Base-by-base conservation (phyloP, 1,140 invertebrate genomes). In the Drusus annulatus region DNA sequence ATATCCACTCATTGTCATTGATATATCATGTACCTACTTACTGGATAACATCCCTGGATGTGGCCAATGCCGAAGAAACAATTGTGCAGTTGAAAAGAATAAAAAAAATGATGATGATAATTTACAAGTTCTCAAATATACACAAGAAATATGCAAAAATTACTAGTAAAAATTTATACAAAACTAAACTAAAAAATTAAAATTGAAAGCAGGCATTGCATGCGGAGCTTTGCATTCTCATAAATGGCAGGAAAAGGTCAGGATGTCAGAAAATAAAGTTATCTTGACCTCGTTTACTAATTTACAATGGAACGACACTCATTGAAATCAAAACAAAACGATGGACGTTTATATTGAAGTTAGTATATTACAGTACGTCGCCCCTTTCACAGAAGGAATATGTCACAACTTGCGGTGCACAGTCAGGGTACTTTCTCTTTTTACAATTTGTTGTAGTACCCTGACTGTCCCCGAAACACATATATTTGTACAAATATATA, bases 1-100 rank as follows among this genome's bases (percentile, higher is more conserved):
- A 28, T 28, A 76, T 83, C 81, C 76, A 63, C 73, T 58, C 77
- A 76, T 54, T 68, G 52, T 83, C 79, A 76, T 71, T 73, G 77
- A 81, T 81, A 79, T 83, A 80, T 87, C 88, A 86, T 85, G 75
- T 84, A 84, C 87, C 92, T 94, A 95, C 94, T 95, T 95, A 95
- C 94, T 93, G 92, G 91, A 92, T 93, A 93, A 93, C 93, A 94
- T 93, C 93, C 93, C 93, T 94, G 92, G 89, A 89, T 90, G 89
- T 90, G 91, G 91, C 92, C 90, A 92, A 93, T 93, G 91, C 91
- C 91, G 90, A 91, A 93, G 89, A 92, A 91, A 92, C 89, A 93
- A 92, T 92, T 91, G 93, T 94, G 93, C 93, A 94, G 91, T 92
- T 91, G 94, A 94, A 92, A 92, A 87, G 92, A 92, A 91, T 89